Evolutionary conservation across 2,888 invertebrate species (phyloP).

Genomic region (Ectobius pallidus): DNA sequence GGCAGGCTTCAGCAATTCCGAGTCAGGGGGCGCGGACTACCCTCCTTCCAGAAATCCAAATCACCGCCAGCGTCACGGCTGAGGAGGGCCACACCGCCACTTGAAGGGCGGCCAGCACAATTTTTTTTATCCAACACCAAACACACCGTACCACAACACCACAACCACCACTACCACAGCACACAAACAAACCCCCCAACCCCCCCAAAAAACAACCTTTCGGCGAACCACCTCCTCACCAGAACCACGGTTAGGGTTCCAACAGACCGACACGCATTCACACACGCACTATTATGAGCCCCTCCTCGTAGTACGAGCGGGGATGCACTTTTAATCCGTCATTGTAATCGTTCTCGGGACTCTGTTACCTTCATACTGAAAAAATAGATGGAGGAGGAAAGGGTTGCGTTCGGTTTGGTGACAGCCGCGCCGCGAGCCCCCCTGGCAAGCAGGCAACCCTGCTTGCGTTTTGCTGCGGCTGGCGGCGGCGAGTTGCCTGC

Average conservation of each 20-base stretch:
- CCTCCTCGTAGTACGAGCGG: slow-evolving; percentile 12
- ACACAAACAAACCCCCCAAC: slow-evolving; percentile 1
- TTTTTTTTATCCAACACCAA: slow-evolving; percentile 16
- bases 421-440: slow-evolving; percentile 44
- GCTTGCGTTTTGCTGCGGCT: slow-evolving; percentile 48
- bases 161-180: neutral
- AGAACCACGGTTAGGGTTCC: slow-evolving; percentile 7
- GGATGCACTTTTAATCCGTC: slow-evolving; percentile 28
- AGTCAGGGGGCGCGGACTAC: slow-evolving; percentile 48
- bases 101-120: neutral
- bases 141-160: slow-evolving; percentile 4
- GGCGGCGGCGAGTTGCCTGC: slow-evolving; percentile 51
- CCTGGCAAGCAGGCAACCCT: slow-evolving; percentile 53
- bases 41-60: slow-evolving; percentile 63
- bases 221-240: neutral
- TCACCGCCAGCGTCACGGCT: slow-evolving; percentile 33
- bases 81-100: slow-evolving; percentile 21
- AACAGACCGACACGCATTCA: slow-evolving; percentile 15
- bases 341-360: slow-evolving; percentile 17
- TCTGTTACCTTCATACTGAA: slow-evolving; percentile 31
- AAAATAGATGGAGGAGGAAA: slow-evolving; percentile 5
- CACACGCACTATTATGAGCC: slow-evolving; percentile 28
- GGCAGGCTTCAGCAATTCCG: neutral
- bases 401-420: slow-evolving; percentile 9
- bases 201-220: slow-evolving; percentile 1